Evolutionary conservation across 2,888 invertebrate species (phyloP), one percentile per base, ranked within the genome.

Genomic region (Aphodius granarius): DNA sequence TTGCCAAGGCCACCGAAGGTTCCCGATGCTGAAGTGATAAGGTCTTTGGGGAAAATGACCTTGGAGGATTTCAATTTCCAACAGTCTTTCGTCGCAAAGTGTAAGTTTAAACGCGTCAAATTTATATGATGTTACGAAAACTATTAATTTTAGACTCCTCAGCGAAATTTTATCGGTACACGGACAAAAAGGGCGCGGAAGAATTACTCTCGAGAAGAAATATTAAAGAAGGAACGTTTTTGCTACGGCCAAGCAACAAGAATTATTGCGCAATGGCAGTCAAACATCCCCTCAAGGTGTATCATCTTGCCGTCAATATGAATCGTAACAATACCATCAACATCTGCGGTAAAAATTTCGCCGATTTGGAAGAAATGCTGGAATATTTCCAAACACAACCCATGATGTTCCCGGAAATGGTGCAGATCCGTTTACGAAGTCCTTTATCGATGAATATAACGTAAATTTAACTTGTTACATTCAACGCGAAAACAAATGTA

Each of bases 151-250:
- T 43, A 73, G 73, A 73, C 66, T 23, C 23, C n/a, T 18, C 17
- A 43, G 66, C 68, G 0, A 16, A 21, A 19, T 73, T 20, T 66
- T 73, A 73, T 73, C 68, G 77, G 16, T 77, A 77, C 43, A 77
- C 77, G 5, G 75, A 77, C 63, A 64, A 71, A 71, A 75, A 68
- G 17, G 77, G 77, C 3, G 72, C 77, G 2, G 75, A 75, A 43
- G 19, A n/a, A 13, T 17, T 77, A 5, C 73, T 77, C 17, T 66
- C 71, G 0, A 66, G 73, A 73, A 22, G 43, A 4, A 68, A 19
- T 21, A 63, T 70, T 4, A 66, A 20, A n/a, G 70, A 77, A 15
- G 77, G 77, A 5, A 73, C 77, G 6, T 77, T 70, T 63, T 66
- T 77, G 64, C 19, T 75, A 17, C 77, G 77, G 5, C 77, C 77